A percentile compares a stretch with the other conserved stretches of the same genome.
phyloP scores from a whole-genome alignment of 2,797 vertebrate species.

The Chaenodraco wilsoni region DNA sequence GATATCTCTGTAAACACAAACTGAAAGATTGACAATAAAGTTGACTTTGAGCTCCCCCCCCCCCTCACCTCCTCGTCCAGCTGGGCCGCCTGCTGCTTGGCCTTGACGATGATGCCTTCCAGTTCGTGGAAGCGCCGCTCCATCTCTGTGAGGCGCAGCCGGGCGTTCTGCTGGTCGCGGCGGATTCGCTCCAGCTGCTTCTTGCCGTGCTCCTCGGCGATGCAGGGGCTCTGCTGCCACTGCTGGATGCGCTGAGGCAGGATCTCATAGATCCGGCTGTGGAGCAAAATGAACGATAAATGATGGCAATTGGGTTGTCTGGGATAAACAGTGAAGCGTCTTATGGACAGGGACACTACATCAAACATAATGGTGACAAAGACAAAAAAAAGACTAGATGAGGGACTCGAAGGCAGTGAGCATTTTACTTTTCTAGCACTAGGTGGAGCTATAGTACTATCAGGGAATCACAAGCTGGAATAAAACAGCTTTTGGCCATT shows the following conservation, averaged over 20 bases:
- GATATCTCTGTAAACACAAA: too few species aligned
- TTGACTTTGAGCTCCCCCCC: too few species aligned
- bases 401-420: neutral
- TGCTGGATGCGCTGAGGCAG: conserved; percentile 96
- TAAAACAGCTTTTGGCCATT: neutral
- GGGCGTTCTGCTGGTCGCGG: conserved; percentile 91
- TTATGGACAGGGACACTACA: too few species aligned
- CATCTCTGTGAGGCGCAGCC: conserved; percentile 93
- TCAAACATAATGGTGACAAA: too few species aligned
- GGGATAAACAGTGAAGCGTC: too few species aligned
- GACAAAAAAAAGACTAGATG: too few species aligned
- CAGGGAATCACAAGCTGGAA: neutral
- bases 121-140: conserved; percentile 94
- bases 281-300: neutral
- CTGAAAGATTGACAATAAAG: too few species aligned
- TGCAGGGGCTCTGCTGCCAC: conserved; percentile 97
- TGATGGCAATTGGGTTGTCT: too few species aligned
- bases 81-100: conserved; percentile 93
- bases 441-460: neutral
- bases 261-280: conserved; percentile 93
- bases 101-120: conserved; percentile 91
- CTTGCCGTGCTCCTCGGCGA: conserved; percentile 95
- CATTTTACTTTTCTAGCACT: neutral
- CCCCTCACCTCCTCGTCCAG: conserved; percentile 91
- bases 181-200: conserved; percentile 94